These are phyloP conservation scores for Eunapius fragilis DNA, from an alignment of 37 sponge, comb jelly and placozoan species.

Conservation along the genomic window DNA sequence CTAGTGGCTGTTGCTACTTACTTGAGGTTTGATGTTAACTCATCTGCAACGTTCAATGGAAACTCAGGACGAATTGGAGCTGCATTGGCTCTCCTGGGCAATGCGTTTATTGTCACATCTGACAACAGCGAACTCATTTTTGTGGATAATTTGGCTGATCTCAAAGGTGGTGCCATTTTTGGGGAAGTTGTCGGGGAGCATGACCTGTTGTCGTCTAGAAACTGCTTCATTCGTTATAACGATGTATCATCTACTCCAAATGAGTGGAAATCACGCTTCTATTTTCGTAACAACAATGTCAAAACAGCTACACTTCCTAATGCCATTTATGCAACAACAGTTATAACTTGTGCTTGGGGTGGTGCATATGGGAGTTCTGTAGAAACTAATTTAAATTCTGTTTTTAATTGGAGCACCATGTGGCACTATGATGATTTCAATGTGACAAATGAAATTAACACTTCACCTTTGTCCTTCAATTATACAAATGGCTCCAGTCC, in stretches of 20 bases:
- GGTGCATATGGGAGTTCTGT: constrained; percentile 12
- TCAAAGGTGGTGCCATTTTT: constrained; percentile 73
- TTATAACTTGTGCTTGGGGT: constrained; percentile 64
- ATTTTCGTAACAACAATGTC: constrained; percentile 46
- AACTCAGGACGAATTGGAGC: constrained; percentile 66
- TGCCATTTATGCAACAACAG: constrained; percentile 67
- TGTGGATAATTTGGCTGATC: constrained; percentile 45
- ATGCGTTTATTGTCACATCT: constrained; percentile 31
- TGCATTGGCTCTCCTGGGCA: constrained; percentile 62
- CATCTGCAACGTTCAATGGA: constrained; percentile 4
- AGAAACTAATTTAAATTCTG: not conserved
- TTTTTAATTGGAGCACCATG: constrained; percentile 62
- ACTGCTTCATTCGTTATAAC: constrained; percentile 61
- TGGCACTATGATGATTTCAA: constrained; percentile 35
- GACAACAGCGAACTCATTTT: constrained; percentile 2
- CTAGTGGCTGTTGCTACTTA: constrained; percentile 30
- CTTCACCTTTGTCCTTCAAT: constrained; percentile 32
- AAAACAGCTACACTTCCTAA: constrained; percentile 3
- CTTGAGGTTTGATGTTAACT: constrained; percentile 1
- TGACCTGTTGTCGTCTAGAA: constrained; percentile 61
- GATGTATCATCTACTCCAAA: constrained; percentile 4
- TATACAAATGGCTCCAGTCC: not conserved
- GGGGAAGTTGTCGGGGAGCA: constrained; percentile 34
- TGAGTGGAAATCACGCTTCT: constrained; percentile 47
- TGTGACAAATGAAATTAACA: constrained; percentile 26